Evolutionary conservation across 2,113 vertebrate genomes (phyloP).

Genomic region (Copsychus sechellarum): DNA sequence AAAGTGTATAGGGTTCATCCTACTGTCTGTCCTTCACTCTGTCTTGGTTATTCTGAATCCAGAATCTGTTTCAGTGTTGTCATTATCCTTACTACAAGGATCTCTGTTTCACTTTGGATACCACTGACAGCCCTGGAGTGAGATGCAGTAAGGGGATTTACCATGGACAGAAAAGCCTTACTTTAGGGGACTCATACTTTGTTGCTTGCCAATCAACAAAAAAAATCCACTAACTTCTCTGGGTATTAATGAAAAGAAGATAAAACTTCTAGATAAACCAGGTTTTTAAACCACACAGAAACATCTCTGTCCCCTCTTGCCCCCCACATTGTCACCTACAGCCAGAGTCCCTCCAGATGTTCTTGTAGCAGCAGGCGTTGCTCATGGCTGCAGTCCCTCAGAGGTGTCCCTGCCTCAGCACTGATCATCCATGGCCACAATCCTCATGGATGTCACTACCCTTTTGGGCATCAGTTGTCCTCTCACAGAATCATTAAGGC

Average conservation of each 20-base stretch:
- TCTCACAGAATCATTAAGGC: not conserved
- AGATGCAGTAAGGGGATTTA: not conserved
- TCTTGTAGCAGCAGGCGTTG: not conserved
- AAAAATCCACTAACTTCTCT: not conserved
- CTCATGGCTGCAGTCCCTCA: fast-evolving
- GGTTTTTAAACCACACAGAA: not conserved
- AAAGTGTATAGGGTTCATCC: not conserved
- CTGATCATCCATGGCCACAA: fast-evolving
- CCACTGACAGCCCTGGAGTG: not conserved
- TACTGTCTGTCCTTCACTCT: not conserved
- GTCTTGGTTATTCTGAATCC: not conserved
- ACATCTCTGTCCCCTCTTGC: not conserved
- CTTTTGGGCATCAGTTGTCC: not conserved
- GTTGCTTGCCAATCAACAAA: not conserved
- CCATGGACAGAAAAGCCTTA: not conserved
- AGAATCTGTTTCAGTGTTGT: not conserved
- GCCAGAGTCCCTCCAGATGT: not conserved
- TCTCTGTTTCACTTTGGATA: not conserved
- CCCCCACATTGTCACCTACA: not conserved
- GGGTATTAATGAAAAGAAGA: not conserved
- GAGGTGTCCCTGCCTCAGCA: not conserved
- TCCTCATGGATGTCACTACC: not conserved
- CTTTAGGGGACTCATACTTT: not conserved
- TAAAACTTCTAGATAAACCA: not conserved
- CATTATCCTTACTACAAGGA: not conserved